phyloP scores from a whole-genome alignment of 2,888 invertebrate genomes.

The Meiosimyza decipiens region DNA sequence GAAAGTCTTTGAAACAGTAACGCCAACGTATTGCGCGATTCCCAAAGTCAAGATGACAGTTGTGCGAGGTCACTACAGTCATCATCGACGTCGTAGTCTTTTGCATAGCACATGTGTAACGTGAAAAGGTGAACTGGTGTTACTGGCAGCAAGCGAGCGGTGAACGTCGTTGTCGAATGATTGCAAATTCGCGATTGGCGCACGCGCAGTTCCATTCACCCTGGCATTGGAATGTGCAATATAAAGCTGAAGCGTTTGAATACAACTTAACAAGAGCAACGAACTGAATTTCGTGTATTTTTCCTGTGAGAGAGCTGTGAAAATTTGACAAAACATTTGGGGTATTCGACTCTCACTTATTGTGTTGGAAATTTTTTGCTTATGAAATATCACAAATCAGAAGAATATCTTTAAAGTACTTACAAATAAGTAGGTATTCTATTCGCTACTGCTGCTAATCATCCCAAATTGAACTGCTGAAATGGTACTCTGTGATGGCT shows the following conservation, averaged over 20 bases:
- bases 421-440: no score
- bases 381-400: no score
- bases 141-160: slow-evolving; percentile 1
- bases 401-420: no score
- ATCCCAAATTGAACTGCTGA: no score
- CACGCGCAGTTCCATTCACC: not conserved
- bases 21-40: slow-evolving; percentile 2
- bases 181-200: not conserved
- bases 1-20: not conserved
- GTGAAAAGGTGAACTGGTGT: slow-evolving; percentile 14
- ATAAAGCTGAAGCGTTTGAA: not conserved
- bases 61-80: slow-evolving; percentile 27
- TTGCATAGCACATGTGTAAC: not conserved
- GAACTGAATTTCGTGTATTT: no score
- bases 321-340: no score
- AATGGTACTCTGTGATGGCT: no score
- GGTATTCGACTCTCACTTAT: no score
- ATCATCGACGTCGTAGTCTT: not conserved
- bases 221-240: slow-evolving; percentile 4
- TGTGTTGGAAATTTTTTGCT: no score
- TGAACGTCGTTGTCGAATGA: not conserved
- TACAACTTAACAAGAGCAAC: not conserved
- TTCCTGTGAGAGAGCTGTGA: no score
- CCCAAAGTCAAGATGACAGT: slow-evolving; percentile 27
- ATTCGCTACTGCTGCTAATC: no score